phyloP scores from a whole-genome alignment of 2,113 vertebrate species.

The Camelus dromedarius region DNA sequence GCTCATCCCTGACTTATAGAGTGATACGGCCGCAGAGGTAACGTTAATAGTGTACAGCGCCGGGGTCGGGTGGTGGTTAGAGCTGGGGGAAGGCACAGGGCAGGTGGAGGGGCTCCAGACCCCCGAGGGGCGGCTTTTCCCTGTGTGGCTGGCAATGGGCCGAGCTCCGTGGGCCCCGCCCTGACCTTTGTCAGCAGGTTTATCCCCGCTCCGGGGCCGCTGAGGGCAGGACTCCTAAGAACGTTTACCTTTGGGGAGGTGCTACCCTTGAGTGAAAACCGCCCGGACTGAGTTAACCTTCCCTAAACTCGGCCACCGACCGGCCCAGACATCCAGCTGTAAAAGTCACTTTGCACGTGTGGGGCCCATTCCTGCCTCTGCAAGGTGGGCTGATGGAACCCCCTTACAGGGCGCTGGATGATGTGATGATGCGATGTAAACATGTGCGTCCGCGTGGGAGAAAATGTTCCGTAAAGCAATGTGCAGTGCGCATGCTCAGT shows the following conservation, averaged over 20 bases:
- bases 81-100: neutral
- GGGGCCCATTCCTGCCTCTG: neutral
- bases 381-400: neutral
- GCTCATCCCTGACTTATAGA: accelerated
- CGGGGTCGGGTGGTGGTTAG: accelerated
- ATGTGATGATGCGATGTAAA: accelerated
- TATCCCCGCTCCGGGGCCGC: neutral
- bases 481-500: neutral
- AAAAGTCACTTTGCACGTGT: accelerated
- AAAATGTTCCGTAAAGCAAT: accelerated
- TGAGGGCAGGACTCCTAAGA: neutral
- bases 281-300: neutral
- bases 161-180: neutral
- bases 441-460: accelerated
- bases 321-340: accelerated
- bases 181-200: accelerated
- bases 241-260: conserved; percentile 20
- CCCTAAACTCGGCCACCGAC: neutral
- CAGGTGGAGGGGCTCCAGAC: neutral
- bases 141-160: accelerated
- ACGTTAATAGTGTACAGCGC: accelerated
- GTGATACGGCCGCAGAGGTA: accelerated
- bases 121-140: accelerated
- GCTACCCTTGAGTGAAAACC: neutral
- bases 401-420: accelerated